These are phyloP conservation scores for Lophura nycthemera DNA, from an alignment of 2,113 vertebrate species.

Conservation along the genomic window DNA sequence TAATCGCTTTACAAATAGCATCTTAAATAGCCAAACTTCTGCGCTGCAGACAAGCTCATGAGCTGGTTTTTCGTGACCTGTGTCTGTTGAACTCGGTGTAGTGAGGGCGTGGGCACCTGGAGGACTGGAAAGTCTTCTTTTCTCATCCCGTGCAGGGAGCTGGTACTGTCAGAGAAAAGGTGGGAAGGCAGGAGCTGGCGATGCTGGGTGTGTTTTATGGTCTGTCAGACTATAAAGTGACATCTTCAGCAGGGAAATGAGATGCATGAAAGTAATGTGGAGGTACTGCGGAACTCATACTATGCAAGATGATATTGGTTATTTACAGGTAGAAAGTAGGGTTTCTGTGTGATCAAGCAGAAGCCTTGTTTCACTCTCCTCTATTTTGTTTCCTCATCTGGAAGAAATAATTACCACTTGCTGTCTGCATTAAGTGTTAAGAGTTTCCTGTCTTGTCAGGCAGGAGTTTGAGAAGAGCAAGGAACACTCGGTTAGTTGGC, in stretches of 20 bases:
- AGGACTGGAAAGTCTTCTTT: background rate
- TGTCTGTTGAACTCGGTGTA: background rate
- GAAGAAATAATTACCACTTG: background rate
- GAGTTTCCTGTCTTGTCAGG: background rate
- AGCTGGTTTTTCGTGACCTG: background rate
- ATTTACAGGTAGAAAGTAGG: background rate
- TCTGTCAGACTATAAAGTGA: background rate
- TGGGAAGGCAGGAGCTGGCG: background rate
- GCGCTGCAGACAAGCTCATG: rapidly evolving
- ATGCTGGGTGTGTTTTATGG: background rate
- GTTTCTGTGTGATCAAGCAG: background rate
- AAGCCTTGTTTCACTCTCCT: background rate
- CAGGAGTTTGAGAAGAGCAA: background rate
- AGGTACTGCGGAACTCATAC: background rate
- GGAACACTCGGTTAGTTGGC: background rate
- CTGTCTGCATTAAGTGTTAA: background rate
- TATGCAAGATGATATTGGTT: rapidly evolving
- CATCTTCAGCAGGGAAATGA: background rate
- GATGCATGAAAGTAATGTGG: background rate
- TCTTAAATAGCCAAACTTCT: too few species aligned
- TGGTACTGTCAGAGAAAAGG: rapidly evolving
- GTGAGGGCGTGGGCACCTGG: rapidly evolving
- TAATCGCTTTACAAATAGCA: rapidly evolving
- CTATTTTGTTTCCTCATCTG: background rate
- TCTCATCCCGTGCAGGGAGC: background rate